phyloP scores from a whole-genome alignment of 1,140 invertebrate genomes.

The Tetragnatha versicolor region DNA sequence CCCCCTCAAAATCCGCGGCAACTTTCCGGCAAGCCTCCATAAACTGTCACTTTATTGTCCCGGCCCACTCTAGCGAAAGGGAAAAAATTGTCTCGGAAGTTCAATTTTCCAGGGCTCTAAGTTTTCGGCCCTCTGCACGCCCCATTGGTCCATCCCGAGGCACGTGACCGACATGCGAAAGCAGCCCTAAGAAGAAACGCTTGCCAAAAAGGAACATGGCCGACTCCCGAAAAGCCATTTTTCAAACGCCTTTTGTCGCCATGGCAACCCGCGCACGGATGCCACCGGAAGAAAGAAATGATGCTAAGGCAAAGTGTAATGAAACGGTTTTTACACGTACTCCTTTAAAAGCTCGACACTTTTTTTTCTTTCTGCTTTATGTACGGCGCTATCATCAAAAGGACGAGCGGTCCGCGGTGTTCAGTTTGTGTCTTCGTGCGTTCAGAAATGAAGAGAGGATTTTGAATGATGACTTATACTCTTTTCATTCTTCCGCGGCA shows the following conservation, averaged over 20 bases:
- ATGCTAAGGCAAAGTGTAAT: conserved; percentile 49
- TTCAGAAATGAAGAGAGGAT: conserved; percentile 14
- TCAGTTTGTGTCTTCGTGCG: conserved; percentile 46
- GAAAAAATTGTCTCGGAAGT: conserved; percentile 53
- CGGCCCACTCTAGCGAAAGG: conserved; percentile 46
- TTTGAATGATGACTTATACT: conserved; percentile 23
- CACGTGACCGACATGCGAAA: conserved; percentile 47
- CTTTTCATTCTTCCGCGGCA: not conserved
- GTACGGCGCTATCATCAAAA: not conserved
- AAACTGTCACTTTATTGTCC: conserved; percentile 55
- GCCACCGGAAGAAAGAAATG: conserved; percentile 54
- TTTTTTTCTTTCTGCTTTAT: not conserved
- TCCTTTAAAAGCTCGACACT: conserved; percentile 21
- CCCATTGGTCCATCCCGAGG: conserved; percentile 48
- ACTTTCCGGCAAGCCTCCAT: conserved; percentile 20
- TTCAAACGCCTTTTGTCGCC: conserved; percentile 40
- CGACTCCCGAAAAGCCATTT: conserved; percentile 30
- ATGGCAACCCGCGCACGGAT: conserved; percentile 48
- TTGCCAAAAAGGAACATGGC: conserved; percentile 48
- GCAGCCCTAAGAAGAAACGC: conserved; percentile 38
- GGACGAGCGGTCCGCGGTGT: not conserved
- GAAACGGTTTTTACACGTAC: conserved; percentile 53
- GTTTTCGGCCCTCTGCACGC: conserved; percentile 42
- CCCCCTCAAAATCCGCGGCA: not conserved
- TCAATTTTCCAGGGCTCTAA: conserved; percentile 55